These are phyloP conservation scores for Danionella cerebrum DNA, from an alignment of 2,113 vertebrate genomes.

Conservation along the genomic window DNA sequence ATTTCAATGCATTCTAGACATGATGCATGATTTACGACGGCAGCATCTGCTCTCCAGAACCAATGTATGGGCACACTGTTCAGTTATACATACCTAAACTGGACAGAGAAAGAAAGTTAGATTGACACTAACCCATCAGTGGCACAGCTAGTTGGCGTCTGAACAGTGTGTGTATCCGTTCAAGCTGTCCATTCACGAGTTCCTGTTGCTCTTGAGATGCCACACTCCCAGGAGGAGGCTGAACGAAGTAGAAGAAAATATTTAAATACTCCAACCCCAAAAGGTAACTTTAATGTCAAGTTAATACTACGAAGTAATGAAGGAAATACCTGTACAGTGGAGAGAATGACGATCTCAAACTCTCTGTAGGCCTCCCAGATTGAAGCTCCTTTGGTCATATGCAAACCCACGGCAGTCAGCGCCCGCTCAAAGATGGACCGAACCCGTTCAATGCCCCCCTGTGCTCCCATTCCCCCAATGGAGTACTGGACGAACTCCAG, in stretches of 20 bases:
- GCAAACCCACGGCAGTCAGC: slow-evolving; percentile 82
- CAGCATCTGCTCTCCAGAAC: not conserved
- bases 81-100: not conserved
- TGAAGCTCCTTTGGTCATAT: slow-evolving; percentile 83
- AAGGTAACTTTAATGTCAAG: not conserved
- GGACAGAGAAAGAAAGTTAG: not conserved
- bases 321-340: slow-evolving; percentile 79
- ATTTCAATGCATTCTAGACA: not conserved
- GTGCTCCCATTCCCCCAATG: slow-evolving; percentile 86
- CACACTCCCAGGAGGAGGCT: slow-evolving; percentile 82
- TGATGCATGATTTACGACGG: too few species aligned
- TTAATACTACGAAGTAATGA: not conserved
- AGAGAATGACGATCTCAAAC: slow-evolving; percentile 88
- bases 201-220: slow-evolving; percentile 79
- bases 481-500: slow-evolving; percentile 95
- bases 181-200: slow-evolving; percentile 77
- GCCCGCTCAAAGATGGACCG: slow-evolving; percentile 85
- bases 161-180: slow-evolving; percentile 84
- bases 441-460: slow-evolving; percentile 83
- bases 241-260: slow-evolving; percentile 36
- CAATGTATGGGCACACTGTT: not conserved
- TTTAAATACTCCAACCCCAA: not conserved
- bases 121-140: slow-evolving; percentile 77
- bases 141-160: slow-evolving; percentile 87
- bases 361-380: slow-evolving; percentile 94